Evolutionary conservation across 2,888 invertebrate genomes (phyloP).

Genomic region (Temnothorax unifasciatus): DNA sequence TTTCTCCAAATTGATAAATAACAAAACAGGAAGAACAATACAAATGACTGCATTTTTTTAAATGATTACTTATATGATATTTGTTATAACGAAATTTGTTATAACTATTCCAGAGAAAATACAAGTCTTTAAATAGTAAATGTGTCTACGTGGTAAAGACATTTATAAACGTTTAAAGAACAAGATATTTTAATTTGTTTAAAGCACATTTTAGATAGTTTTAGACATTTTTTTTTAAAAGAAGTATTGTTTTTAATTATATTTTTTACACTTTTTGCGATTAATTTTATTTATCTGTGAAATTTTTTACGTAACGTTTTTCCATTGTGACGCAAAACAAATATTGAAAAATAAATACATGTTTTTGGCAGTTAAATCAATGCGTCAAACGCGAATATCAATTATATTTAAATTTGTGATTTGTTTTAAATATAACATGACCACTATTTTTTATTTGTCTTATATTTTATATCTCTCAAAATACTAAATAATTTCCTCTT

Average conservation of each 20-base stretch:
- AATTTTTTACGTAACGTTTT: neutral
- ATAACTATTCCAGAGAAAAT: neutral
- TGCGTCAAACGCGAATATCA: conserved; percentile 14
- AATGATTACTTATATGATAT: neutral
- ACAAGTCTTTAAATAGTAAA: neutral
- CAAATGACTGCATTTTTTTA: neutral
- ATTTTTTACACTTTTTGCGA: neutral
- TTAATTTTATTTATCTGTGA: conserved; percentile 8
- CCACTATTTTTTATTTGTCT: neutral
- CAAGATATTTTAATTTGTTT: neutral
- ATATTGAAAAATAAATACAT: conserved; percentile 29
- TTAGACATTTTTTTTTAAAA: neutral
- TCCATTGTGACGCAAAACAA: conserved; percentile 1
- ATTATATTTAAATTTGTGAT: conserved; percentile 29
- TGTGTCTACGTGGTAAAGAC: neutral
- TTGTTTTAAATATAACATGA: neutral
- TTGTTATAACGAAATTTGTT: conserved; percentile 1
- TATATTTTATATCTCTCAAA: neutral
- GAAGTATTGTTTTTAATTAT: neutral
- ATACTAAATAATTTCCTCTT: neutral
- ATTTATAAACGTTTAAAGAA: neutral
- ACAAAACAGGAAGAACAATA: neutral
- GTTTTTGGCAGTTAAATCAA: conserved; percentile 30
- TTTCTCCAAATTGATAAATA: neutral
- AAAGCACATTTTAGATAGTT: neutral